Conservation (phyloP, 2,888 invertebrate species). For the Drosophila kambysellisi region DNA sequence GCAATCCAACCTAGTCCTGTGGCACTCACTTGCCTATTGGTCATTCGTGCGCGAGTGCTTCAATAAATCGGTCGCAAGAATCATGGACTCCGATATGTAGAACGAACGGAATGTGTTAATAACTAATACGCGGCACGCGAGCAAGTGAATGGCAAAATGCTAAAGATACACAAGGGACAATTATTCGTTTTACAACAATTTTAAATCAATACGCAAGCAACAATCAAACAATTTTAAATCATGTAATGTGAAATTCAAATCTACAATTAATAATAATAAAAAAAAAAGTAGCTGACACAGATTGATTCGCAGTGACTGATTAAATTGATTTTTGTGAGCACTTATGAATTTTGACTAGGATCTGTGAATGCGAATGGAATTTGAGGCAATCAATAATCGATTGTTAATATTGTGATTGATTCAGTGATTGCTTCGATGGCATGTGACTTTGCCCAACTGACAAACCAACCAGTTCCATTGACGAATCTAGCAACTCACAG, state of each 20-base stretch:
- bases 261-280: neutral
- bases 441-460: slow-evolving; percentile 79
- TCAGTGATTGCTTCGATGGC: slow-evolving; percentile 68
- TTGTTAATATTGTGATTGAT: slow-evolving; percentile 56
- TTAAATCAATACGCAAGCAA: slow-evolving; percentile 44
- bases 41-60: slow-evolving; percentile 68
- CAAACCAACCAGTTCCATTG: slow-evolving; percentile 35
- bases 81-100: slow-evolving; percentile 32
- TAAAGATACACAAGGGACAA: slow-evolving; percentile 32
- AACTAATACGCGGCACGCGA: slow-evolving; percentile 58
- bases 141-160: slow-evolving; percentile 33
- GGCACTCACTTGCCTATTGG: slow-evolving; percentile 26
- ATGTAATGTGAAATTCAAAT: neutral
- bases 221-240: neutral
- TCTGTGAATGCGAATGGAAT: slow-evolving; percentile 27
- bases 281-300: neutral
- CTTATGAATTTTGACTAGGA: neutral
- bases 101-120: slow-evolving; percentile 44
- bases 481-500: slow-evolving; percentile 23
- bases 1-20: slow-evolving; percentile 22
- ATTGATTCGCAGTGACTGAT: neutral
- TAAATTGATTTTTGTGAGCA: neutral
- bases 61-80: slow-evolving; percentile 55
- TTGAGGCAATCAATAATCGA: slow-evolving; percentile 71
- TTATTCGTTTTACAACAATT: slow-evolving; percentile 16